Evolutionary conservation across 2,888 invertebrate species (phyloP).

Genomic region (Euphydryas editha): DNA sequence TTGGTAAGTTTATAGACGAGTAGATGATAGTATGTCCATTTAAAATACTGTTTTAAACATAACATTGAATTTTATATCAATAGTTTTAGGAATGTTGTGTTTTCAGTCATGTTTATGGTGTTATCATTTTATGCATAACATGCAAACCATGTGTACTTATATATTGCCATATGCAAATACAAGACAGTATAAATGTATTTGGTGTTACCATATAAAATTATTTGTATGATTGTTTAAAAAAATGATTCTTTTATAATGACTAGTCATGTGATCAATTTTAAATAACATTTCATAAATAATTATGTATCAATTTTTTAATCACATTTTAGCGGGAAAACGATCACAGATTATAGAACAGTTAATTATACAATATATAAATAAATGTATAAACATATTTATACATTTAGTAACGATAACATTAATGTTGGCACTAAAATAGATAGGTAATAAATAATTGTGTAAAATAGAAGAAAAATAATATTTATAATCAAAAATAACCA

Average conservation of each 20-base stretch:
- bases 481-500: constrained; percentile 47
- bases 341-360: constrained; percentile 39
- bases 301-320: constrained; percentile 14
- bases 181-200: constrained; percentile 13
- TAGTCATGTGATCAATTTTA: constrained; percentile 30
- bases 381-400: constrained; percentile 31
- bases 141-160: neutral
- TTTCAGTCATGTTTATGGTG: constrained; percentile 33
- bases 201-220: constrained; percentile 26
- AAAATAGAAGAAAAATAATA: constrained; percentile 61
- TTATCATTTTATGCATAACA: constrained; percentile 18
- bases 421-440: constrained; percentile 70
- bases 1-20: constrained; percentile 32
- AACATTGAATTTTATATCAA: constrained; percentile 44
- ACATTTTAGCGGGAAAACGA: constrained; percentile 39
- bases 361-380: constrained; percentile 41
- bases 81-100: constrained; percentile 43
- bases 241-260: constrained; percentile 17
- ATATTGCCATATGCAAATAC: constrained; percentile 18
- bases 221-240: constrained; percentile 19
- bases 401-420: constrained; percentile 31
- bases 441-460: constrained; percentile 76
- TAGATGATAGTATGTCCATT: constrained; percentile 38
- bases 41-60: constrained; percentile 39
- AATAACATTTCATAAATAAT: constrained; percentile 1